Evolutionary conservation across 2,888 invertebrate species (phyloP).

Genomic region (Gonocerus acuteangulatus): DNA sequence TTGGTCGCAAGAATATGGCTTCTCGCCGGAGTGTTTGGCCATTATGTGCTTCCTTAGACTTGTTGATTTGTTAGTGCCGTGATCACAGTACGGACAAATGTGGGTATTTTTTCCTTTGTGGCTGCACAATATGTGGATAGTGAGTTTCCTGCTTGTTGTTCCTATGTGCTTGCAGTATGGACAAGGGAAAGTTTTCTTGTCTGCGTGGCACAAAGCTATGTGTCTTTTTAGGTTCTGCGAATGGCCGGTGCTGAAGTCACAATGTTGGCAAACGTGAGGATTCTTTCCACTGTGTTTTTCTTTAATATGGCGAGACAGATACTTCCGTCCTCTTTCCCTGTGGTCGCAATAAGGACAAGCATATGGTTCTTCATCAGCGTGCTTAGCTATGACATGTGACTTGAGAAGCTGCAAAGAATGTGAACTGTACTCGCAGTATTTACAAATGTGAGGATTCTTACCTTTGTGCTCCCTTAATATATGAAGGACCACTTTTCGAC

Average conservation of each 20-base stretch:
- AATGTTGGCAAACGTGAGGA: not conserved
- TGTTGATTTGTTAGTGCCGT: not conserved
- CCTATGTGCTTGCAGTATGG: not conserved
- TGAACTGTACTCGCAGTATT: not conserved
- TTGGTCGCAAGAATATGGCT: not conserved
- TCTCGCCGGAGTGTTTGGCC: not conserved
- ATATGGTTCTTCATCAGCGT: not conserved
- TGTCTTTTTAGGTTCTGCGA: not conserved
- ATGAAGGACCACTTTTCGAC: too few species aligned
- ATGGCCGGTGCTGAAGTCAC: not conserved
- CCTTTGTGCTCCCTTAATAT: not conserved
- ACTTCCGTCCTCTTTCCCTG: not conserved
- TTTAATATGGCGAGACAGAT: not conserved
- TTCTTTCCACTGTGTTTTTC: not conserved
- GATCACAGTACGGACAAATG: not conserved
- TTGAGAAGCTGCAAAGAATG: not conserved
- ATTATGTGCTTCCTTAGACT: not conserved
- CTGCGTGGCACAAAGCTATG: not conserved
- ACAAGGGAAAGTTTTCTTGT: not conserved
- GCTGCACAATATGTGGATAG: not conserved
- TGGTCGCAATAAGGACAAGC: not conserved
- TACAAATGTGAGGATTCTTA: not conserved
- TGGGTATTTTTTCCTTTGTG: not conserved
- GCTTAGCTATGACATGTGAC: not conserved
- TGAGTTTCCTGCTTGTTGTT: not conserved